phyloP scores from a whole-genome alignment of 1,140 invertebrate genomes.

The Pseudoatta argentina region DNA sequence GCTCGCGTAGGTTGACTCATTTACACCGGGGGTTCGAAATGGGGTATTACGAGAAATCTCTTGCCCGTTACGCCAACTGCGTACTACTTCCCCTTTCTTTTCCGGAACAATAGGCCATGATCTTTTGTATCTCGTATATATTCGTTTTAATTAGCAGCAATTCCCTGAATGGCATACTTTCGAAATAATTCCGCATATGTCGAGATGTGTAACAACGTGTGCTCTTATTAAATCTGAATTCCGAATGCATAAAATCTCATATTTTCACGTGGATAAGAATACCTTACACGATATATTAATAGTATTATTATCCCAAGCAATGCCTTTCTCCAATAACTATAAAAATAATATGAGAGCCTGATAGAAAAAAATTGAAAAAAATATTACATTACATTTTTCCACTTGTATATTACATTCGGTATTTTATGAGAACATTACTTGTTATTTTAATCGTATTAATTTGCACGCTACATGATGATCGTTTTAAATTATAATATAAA shows the following conservation, averaged over 20 bases:
- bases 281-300: not conserved
- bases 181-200: conserved; percentile 30
- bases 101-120: conserved; percentile 27
- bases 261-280: not conserved
- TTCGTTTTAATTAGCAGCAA: conserved; percentile 53
- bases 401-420: not conserved
- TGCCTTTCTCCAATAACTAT: not conserved
- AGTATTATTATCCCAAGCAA: not conserved
- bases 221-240: conserved; percentile 16
- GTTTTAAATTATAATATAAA: not conserved
- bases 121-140: conserved; percentile 49
- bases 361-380: too few relatives aligned
- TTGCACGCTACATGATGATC: not conserved
- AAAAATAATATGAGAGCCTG: not conserved
- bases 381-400: not conserved
- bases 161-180: conserved; percentile 26
- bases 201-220: not conserved
- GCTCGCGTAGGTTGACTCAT: conserved; percentile 49
- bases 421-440: not conserved
- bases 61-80: not conserved
- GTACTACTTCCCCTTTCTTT: conserved; percentile 37
- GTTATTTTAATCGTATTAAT: not conserved
- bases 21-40: conserved; percentile 38
- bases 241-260: conserved; percentile 32
- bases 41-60: conserved; percentile 31